Conservation (phyloP, 2,888 invertebrate genomes). For the Agrochola lychnidis region DNA sequence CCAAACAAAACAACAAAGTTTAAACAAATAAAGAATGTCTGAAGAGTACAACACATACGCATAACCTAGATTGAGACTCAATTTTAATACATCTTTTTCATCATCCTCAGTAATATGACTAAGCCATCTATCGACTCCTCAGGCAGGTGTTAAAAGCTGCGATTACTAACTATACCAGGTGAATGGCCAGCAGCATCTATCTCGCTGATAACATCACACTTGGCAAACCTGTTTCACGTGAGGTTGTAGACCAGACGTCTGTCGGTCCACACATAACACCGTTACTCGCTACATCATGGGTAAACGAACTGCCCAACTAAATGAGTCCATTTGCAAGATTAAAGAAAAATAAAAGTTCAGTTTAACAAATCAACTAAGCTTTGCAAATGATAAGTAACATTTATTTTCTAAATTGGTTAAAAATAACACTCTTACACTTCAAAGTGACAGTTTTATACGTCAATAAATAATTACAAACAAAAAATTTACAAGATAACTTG, state of each 20-base stretch:
- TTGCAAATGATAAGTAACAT: not conserved
- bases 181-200: constrained; percentile 46
- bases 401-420: not conserved
- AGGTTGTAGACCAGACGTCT: constrained; percentile 50
- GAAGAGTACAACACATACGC: not conserved
- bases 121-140: not conserved
- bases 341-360: not conserved
- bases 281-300: constrained; percentile 28
- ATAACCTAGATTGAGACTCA: not conserved
- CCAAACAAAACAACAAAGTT: constrained; percentile 27
- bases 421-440: not conserved
- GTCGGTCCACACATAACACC: constrained; percentile 48
- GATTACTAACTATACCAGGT: constrained; percentile 31
- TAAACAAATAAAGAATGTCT: constrained; percentile 2
- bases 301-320: constrained; percentile 28
- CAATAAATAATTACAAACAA: not conserved
- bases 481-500: too few species aligned
- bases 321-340: not conserved
- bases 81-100: not conserved
- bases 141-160: constrained; percentile 17
- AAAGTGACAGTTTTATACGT: not conserved
- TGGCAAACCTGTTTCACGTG: constrained; percentile 43
- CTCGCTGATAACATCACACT: constrained; percentile 40
- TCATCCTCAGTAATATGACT: not conserved
- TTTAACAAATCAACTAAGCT: not conserved